phyloP scores from a whole-genome alignment of 1,140 invertebrate genomes.

The Psilanteris sp. region DNA sequence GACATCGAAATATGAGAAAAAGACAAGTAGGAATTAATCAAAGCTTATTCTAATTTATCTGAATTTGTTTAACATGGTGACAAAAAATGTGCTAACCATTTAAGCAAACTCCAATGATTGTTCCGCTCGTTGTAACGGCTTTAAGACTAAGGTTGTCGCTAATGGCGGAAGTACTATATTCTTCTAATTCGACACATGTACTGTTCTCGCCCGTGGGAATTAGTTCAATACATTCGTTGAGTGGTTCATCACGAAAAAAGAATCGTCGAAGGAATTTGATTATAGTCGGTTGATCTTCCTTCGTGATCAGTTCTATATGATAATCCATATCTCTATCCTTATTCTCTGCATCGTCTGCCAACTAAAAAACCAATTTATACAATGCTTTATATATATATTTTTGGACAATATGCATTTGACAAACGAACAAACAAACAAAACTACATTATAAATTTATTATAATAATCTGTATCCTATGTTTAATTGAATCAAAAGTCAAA shows the following conservation, averaged over 20 bases:
- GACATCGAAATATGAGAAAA: too few species aligned
- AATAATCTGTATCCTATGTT: too few species aligned
- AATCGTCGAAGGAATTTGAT: constrained; percentile 82
- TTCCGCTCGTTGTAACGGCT: constrained; percentile 82
- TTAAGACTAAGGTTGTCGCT: constrained; percentile 83
- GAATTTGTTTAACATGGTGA: background rate
- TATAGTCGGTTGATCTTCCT: constrained; percentile 79
- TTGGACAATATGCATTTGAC: too few species aligned
- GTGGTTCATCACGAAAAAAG: constrained; percentile 87
- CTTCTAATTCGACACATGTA: constrained; percentile 84
- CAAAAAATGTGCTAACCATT: constrained; percentile 71
- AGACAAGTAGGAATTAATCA: too few species aligned
- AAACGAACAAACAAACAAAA: too few species aligned
- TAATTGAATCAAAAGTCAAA: too few species aligned
- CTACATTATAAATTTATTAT: too few species aligned
- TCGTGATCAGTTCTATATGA: constrained; percentile 69
- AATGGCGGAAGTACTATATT: constrained; percentile 82
- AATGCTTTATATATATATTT: background rate
- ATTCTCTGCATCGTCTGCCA: constrained; percentile 66
- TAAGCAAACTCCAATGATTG: constrained; percentile 82
- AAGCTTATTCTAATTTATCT: too few species aligned
- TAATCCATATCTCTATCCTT: constrained; percentile 70
- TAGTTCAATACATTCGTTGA: constrained; percentile 83
- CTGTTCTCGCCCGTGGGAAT: constrained; percentile 82
- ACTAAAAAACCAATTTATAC: constrained; percentile 54